Base-by-base conservation (phyloP, 2,888 invertebrate species). In the Agrochola litura region DNA sequence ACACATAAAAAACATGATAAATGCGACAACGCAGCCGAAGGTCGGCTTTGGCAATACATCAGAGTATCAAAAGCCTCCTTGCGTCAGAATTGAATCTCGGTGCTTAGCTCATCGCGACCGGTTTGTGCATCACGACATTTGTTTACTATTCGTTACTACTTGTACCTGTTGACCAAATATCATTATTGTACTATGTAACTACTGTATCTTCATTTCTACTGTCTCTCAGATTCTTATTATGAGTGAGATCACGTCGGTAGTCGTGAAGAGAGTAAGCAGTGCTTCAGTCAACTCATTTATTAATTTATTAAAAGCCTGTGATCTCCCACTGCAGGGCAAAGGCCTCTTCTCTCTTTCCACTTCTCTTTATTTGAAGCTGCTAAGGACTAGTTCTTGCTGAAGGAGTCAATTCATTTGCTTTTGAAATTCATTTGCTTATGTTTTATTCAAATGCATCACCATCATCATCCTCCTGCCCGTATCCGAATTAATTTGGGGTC, bases 41-140 rank as follows among this genome's bases (percentile, higher is more conserved):
- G 84, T 83, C 83, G 64, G 22, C 74, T 78, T 77, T 73, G 70
- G 77, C 77, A 86, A 85, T 81, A 85, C 69, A 66, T 83, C 83
- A 49, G 69, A 76, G 77, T 60, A 64, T 76, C 79, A 83, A 69
- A 64, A 72, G 82, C 73, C 82, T 79, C 73, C 84, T 88, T 90
- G 89, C 89, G 86, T 90, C 89, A 88, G 79, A 77, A 64, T 56
- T 81, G 78, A 70, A 81, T 82, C 76, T 80, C 30, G 65, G 43
- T 70, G 86, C 84, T 90, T 84, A 89, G 90, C 84, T 89, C 90
- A 90, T 86, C 87, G 76, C n/a, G 75, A 87, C 90, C 90, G 87
- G 88, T 90, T 88, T 79, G 71, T 83, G 81, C 81, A 79, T 77
- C 76, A 82, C 77, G 85, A 81, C 84, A 86, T 84, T 88, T 88